Evolutionary conservation across 2,797 vertebrate genomes (phyloP).

Genomic region (Lycodopsis pacificus): DNA sequence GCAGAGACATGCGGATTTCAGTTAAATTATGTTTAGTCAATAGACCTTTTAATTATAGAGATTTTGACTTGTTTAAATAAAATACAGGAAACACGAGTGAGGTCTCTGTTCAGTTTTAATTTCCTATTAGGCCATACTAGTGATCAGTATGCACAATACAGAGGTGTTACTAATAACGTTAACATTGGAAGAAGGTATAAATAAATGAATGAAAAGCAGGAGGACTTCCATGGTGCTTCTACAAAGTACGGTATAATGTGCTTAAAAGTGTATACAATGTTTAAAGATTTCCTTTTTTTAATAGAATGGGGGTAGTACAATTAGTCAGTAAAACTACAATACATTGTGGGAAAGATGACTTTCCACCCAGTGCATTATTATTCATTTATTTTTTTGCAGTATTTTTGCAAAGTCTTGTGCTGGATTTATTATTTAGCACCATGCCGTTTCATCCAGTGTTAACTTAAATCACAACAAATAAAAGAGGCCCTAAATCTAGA

Average conservation of each 20-base stretch:
- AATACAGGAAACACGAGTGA: not conserved
- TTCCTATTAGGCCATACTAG: not conserved
- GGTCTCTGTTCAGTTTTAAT: not conserved
- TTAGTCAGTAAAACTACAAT: not conserved
- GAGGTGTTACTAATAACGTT: not conserved
- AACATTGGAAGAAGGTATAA: not conserved
- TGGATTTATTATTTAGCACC: constrained; percentile 5
- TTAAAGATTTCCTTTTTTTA: not conserved
- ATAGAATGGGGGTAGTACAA: not conserved
- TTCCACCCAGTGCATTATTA: not conserved
- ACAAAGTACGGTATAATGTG: not conserved
- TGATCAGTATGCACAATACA: not conserved
- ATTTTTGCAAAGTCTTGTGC: not conserved
- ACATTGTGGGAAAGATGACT: not conserved
- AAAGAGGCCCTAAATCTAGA: constrained; percentile 2
- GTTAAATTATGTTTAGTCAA: not conserved
- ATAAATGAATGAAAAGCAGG: not conserved
- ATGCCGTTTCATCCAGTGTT: not conserved
- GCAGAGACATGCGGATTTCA: not conserved
- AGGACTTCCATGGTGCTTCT: not conserved
- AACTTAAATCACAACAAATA: not conserved
- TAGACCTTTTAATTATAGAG: not conserved
- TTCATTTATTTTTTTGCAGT: too few species aligned
- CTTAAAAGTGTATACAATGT: too few species aligned
- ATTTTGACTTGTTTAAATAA: not conserved